Base-by-base conservation (phyloP, 2,113 vertebrate genomes). In the Spheniscus mendiculus region DNA sequence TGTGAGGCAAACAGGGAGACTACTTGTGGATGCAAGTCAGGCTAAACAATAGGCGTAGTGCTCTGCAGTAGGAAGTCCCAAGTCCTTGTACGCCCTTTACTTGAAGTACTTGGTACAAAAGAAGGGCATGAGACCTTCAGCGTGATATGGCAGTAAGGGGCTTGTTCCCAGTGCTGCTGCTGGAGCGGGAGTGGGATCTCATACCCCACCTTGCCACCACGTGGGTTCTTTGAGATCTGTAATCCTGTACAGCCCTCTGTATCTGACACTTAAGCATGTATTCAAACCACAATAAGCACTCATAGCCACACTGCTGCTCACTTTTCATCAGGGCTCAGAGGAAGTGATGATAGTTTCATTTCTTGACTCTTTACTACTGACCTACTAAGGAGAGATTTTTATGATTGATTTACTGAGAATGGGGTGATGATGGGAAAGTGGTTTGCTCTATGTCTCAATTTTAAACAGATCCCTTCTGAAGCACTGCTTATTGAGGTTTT, bases 91-190 rank as follows among this genome's bases (percentile, higher is more conserved):
- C 36, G 16, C 2, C 47, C 34, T 83, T 89, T 52, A 20, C 8
- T 38, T 40, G 13, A 53, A 78, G 22, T 15, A 34, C 15, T 58
- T 80, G 7, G 12, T 40, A 36, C 12, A 27, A 45, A 92, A 66
- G 22, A 79, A 81, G n/a, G 15, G 5, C 1, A 2, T 20, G 21
- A 90, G 40, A 49, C 27, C 26, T 81, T 58, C 55, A 40, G 12
- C 0, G 1, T 14, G 8, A 55, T 12, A 15, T 11, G 22, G 2
- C 11, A 62, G 5, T n/a, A 50, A 42, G 5, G 6, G 11, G 2
- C 9, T 71, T 74, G 11, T 16, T 77, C 12, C 30, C 49, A 52
- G 12, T 6, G 16, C 17, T 69, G 38, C 21, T 69, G 15, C 17
- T 90, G 29, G 12, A 76, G 36, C 2, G 45, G 22, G 18, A 73